Percentiles rank a stretch among this genome's conserved stretches.
Evolutionary conservation across 2,888 invertebrate genomes (phyloP).

Genomic region (Acronicta aceris): DNA sequence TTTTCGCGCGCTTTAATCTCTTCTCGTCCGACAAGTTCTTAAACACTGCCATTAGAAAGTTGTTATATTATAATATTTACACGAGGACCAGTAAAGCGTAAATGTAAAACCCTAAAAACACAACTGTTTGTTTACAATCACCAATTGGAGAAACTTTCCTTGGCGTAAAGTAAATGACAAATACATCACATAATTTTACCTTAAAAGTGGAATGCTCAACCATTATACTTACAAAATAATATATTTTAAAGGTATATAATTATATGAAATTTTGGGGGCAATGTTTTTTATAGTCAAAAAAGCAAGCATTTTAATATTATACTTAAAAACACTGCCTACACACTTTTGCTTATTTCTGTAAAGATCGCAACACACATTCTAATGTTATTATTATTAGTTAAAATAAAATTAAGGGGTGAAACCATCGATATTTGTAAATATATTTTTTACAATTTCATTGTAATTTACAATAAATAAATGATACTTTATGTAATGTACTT

Average conservation of each 20-base stretch:
- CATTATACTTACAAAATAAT: slow-evolving; percentile 16
- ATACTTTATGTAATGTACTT: slow-evolving; percentile 44
- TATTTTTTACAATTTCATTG: slow-evolving; percentile 43
- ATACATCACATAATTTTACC: slow-evolving; percentile 12
- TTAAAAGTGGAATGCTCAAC: slow-evolving; percentile 8
- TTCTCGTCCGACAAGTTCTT: background rate
- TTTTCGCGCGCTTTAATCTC: no score
- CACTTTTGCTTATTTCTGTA: slow-evolving; percentile 14
- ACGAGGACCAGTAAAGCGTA: background rate
- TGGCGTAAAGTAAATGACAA: background rate
- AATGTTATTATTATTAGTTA: slow-evolving; percentile 22
- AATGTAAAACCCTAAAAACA: background rate
- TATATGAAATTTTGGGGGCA: background rate
- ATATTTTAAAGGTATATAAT: no score
- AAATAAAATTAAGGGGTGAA: slow-evolving; percentile 32
- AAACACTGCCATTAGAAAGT: slow-evolving; percentile 2
- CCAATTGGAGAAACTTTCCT: background rate
- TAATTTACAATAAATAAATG: slow-evolving; percentile 50
- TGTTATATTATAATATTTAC: background rate
- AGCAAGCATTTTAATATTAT: slow-evolving; percentile 8
- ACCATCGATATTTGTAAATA: slow-evolving; percentile 51
- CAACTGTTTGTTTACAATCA: background rate
- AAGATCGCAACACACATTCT: slow-evolving; percentile 17
- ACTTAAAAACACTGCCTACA: slow-evolving; percentile 25
- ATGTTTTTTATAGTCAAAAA: background rate